phyloP scores from a whole-genome alignment of 2,888 invertebrate genomes.

The Pollenia griseotomentosa region DNA sequence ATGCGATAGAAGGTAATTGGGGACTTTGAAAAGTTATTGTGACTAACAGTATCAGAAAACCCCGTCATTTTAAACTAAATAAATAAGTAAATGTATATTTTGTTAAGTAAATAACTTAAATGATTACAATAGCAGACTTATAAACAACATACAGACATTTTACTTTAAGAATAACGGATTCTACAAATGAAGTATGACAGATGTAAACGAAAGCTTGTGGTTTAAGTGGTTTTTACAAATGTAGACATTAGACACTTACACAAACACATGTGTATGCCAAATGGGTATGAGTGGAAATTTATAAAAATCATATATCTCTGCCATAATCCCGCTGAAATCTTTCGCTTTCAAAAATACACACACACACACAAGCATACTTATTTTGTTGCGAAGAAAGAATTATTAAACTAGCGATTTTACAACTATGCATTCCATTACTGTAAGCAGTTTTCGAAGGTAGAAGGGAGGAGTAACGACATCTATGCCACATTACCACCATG shows the following conservation, averaged over 20 bases:
- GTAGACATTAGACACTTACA: not conserved
- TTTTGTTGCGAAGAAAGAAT: not conserved
- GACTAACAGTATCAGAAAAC: too few relatives aligned
- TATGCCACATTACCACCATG: not conserved
- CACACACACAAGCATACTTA: not conserved
- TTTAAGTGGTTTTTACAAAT: conserved; percentile 22
- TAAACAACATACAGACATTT: not conserved
- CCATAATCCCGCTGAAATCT: not conserved
- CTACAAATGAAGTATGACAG: not conserved
- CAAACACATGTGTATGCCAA: not conserved
- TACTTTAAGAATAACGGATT: not conserved
- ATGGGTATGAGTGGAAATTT: not conserved
- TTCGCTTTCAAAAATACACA: not conserved
- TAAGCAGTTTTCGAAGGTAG: not conserved
- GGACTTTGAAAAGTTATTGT: too few relatives aligned
- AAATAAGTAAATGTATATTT: not conserved
- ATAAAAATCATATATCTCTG: not conserved
- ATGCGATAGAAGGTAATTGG: too few relatives aligned
- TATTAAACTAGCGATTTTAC: not conserved
- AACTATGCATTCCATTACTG: not conserved
- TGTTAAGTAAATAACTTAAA: conserved; percentile 1
- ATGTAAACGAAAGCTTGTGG: conserved; percentile 14
- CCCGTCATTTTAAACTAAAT: too few relatives aligned
- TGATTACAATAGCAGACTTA: not conserved
- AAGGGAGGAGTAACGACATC: not conserved